Percentiles rank a stretch among this genome's conserved stretches.
Conservation (phyloP, 2,888 invertebrate genomes). For the Terebella lapidaria region DNA sequence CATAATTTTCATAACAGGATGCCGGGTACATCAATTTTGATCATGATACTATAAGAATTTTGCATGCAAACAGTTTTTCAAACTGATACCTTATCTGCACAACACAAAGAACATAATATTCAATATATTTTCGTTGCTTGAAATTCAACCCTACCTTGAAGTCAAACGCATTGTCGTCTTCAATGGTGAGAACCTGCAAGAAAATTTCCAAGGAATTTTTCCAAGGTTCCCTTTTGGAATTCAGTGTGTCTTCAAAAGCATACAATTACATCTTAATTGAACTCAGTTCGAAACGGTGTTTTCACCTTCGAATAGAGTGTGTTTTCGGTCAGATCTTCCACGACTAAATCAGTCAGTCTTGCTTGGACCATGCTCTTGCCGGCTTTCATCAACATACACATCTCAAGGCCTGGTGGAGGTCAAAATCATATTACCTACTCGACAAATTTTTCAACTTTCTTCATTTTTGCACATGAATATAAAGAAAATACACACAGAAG, state of each 20-base stretch:
- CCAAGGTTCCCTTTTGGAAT: too few relatives aligned
- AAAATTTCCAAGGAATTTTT: neutral
- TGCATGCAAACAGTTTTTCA: too few relatives aligned
- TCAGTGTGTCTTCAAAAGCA: neutral
- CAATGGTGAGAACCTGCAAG: conserved; percentile 67
- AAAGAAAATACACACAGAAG: too few relatives aligned
- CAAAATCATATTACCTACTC: neutral
- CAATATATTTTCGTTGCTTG: too few relatives aligned
- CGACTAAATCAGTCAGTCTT: conserved; percentile 64
- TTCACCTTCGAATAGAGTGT: conserved; percentile 72
- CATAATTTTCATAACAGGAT: too few relatives aligned
- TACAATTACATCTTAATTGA: neutral
- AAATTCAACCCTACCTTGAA: too few relatives aligned
- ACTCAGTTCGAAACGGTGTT: neutral
- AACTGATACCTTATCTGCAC: too few relatives aligned
- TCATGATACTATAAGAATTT: too few relatives aligned
- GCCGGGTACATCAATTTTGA: too few relatives aligned
- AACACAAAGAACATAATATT: too few relatives aligned
- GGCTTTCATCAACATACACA: conserved; percentile 72
- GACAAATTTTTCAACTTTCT: too few relatives aligned
- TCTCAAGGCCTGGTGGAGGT: conserved; percentile 61
- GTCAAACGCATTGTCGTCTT: conserved; percentile 75
- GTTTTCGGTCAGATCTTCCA: conserved; percentile 70
- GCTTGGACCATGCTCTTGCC: conserved; percentile 70
- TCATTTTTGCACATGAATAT: neutral